Percentiles rank a stretch among this genome's conserved stretches.
phyloP scores from a whole-genome alignment of 1,140 invertebrate species.

The Euura lappo region DNA sequence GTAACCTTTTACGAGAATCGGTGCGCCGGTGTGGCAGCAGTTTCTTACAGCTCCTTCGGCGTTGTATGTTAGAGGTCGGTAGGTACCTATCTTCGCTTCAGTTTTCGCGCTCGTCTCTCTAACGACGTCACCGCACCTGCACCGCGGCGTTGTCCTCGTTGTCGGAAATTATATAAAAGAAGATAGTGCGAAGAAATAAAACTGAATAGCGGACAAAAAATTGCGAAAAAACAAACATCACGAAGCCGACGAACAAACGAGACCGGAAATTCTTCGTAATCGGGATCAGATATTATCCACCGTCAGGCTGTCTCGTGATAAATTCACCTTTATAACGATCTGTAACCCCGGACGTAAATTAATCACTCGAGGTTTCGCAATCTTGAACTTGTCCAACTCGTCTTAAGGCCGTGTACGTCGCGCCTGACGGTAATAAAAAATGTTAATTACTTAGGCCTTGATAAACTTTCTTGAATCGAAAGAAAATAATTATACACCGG shows the following conservation, averaged over 20 bases:
- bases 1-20: no score
- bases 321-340: no score
- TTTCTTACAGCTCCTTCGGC: background rate
- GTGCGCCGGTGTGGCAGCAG: no score
- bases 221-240: background rate
- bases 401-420: background rate
- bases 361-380: background rate
- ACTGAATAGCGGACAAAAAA: background rate
- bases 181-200: background rate
- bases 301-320: no score
- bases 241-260: slow-evolving; percentile 9
- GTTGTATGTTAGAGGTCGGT: background rate
- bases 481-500: no score
- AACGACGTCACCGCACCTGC: background rate
- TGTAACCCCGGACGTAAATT: background rate
- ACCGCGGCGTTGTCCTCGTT: background rate
- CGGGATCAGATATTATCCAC: no score
- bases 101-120: background rate
- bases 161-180: background rate
- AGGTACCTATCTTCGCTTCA: no score
- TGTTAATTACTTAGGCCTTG: background rate
- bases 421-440: background rate
- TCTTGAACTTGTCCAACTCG: slow-evolving; percentile 5
- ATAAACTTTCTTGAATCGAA: background rate
- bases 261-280: slow-evolving; percentile 3